These are phyloP conservation scores for Argyresthia goedartella DNA, from an alignment of 2,888 invertebrate species.

Conservation along the genomic window DNA sequence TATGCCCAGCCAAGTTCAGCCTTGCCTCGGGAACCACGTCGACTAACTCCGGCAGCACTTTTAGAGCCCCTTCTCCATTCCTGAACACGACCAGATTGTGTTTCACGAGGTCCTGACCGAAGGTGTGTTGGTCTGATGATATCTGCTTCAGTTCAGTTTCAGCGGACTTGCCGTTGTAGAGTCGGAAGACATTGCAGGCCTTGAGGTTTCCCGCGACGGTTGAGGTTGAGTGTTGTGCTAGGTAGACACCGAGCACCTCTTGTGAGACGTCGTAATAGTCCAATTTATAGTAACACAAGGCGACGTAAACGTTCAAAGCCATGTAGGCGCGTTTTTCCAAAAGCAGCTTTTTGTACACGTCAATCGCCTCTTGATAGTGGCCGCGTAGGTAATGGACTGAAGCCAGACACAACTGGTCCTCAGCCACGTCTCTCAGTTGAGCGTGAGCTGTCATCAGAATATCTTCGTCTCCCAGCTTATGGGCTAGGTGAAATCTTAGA, in stretches of 20 bases:
- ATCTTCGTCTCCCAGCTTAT: conserved; percentile 92
- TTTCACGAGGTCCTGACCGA: conserved; percentile 92
- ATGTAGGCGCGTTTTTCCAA: conserved; percentile 91
- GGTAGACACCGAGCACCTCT: conserved; percentile 94
- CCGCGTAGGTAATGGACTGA: conserved; percentile 96
- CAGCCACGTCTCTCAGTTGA: conserved; percentile 86
- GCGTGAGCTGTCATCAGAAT: conserved; percentile 87
- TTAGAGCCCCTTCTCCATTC: conserved; percentile 93
- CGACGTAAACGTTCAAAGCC: conserved; percentile 97
- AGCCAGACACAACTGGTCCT: conserved; percentile 95
- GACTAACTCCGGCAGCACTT: conserved; percentile 89
- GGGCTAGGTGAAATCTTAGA: conserved; percentile 91
- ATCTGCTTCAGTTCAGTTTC: conserved; percentile 91
- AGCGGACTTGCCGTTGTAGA: conserved; percentile 95
- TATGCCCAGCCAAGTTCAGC: conserved; percentile 94
- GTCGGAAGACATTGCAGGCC: conserved; percentile 75
- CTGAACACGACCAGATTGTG: conserved; percentile 97
- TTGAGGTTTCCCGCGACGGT: conserved; percentile 96
- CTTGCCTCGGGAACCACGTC: conserved; percentile 98
- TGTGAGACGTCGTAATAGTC: conserved; percentile 99
- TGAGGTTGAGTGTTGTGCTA: conserved; percentile 92
- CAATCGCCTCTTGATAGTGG: conserved; percentile 98
- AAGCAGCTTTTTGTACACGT: conserved; percentile 95
- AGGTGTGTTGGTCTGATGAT: conserved; percentile 80
- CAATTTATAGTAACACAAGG: conserved; percentile 97